phyloP scores from a whole-genome alignment of 2,113 vertebrate genomes.

The Nothoprocta pentlandii region DNA sequence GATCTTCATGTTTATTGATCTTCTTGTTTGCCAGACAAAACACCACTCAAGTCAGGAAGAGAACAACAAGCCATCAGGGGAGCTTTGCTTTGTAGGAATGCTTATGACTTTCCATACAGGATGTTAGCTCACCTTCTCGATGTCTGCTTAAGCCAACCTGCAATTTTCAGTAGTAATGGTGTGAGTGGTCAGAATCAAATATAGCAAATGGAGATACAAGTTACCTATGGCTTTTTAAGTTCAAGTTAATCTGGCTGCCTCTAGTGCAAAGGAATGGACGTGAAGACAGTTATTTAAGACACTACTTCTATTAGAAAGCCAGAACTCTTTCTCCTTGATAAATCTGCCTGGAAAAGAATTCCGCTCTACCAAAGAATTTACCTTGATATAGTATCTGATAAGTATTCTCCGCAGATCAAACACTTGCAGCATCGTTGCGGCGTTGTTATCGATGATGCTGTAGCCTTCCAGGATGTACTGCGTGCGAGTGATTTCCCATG shows the following conservation, averaged over 20 bases:
- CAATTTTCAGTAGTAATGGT: background rate
- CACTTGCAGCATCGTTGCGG: slow-evolving; percentile 96
- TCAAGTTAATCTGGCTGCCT: background rate
- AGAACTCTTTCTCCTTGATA: background rate
- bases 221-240: background rate
- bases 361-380: slow-evolving; percentile 10
- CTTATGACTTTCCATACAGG: background rate
- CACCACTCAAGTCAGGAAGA: background rate
- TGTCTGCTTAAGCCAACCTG: background rate
- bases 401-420: slow-evolving; percentile 95
- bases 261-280: background rate
- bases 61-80: background rate
- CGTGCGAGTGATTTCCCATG: slow-evolving; percentile 93
- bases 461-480: slow-evolving; percentile 98
- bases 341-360: background rate
- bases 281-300: background rate
- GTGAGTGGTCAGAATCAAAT: background rate
- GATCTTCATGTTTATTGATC: background rate
- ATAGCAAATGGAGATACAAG: background rate
- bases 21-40: background rate
- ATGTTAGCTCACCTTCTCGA: background rate
- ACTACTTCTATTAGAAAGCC: background rate
- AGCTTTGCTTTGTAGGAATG: background rate
- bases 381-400: slow-evolving; percentile 96
- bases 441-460: slow-evolving; percentile 96